These are phyloP conservation scores for Palythoa grandiflora DNA, from an alignment of 92 coral and sea anemone genomes.

Conservation along the genomic window DNA sequence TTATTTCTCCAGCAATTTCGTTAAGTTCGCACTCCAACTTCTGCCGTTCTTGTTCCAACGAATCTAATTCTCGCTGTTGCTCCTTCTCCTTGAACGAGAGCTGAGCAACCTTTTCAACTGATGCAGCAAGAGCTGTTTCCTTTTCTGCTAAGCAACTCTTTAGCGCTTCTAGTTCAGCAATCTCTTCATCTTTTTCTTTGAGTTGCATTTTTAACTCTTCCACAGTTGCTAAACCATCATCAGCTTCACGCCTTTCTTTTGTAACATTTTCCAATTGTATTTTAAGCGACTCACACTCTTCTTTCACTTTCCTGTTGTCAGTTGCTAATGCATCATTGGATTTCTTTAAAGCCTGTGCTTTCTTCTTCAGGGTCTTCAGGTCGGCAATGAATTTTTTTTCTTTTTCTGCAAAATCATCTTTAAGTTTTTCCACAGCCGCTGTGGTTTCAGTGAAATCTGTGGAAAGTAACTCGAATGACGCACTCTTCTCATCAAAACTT, in stretches of 20 bases:
- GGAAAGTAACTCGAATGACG: constrained; percentile 66
- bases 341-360: constrained; percentile 76
- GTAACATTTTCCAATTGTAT: constrained; percentile 49
- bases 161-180: constrained; percentile 42
- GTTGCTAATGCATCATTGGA: constrained; percentile 61
- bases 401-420: constrained; percentile 66
- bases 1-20: constrained; percentile 62
- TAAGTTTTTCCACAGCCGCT: constrained; percentile 63
- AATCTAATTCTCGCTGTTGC: constrained; percentile 34
- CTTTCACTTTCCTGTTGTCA: constrained; percentile 73
- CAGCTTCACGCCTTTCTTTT: constrained; percentile 28
- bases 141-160: constrained; percentile 44
- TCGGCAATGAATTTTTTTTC: constrained; percentile 66
- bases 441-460: constrained; percentile 71
- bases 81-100: constrained; percentile 51
- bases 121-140: constrained; percentile 33
- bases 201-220: constrained; percentile 44
- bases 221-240: background rate
- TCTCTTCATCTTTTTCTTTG: constrained; percentile 18
- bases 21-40: constrained; percentile 61
- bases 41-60: constrained; percentile 51
- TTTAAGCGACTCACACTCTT: constrained; percentile 53
- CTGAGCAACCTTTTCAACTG: constrained; percentile 39
- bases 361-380: constrained; percentile 74
- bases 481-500: constrained; percentile 65